A percentile compares a stretch with the other conserved stretches of the same genome.
Conservation (phyloP, 1,140 invertebrate genomes). For the Chymomyza costata region DNA sequence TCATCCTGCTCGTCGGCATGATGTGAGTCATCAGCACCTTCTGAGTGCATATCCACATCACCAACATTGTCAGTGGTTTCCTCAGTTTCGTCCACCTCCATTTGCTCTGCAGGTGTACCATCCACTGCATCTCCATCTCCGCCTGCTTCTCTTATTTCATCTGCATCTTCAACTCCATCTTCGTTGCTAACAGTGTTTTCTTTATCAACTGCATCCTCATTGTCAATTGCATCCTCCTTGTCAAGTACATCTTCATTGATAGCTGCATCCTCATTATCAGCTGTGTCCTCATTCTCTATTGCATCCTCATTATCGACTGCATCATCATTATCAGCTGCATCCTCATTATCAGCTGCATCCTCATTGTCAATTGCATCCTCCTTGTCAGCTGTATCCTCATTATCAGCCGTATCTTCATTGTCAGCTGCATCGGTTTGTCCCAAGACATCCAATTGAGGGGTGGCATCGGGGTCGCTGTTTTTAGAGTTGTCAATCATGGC, state of each 20-base stretch:
- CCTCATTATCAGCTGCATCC: slow-evolving; percentile 31
- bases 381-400: slow-evolving; percentile 39
- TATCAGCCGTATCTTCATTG: slow-evolving; percentile 44
- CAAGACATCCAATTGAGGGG: slow-evolving; percentile 42
- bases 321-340: slow-evolving; percentile 48
- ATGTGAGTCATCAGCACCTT: slow-evolving; percentile 44
- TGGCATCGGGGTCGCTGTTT: slow-evolving; percentile 17
- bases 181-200: slow-evolving; percentile 15
- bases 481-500: slow-evolving; percentile 18
- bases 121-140: slow-evolving; percentile 12
- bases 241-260: slow-evolving; percentile 20
- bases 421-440: slow-evolving; percentile 33
- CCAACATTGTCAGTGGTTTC: slow-evolving; percentile 21
- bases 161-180: slow-evolving; percentile 19
- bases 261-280: slow-evolving; percentile 43
- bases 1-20: slow-evolving; percentile 14
- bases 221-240: slow-evolving; percentile 12
- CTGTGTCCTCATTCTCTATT: slow-evolving; percentile 62
- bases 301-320: slow-evolving; percentile 73
- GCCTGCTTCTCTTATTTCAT: background rate
- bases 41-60: slow-evolving; percentile 56
- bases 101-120: background rate
- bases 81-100: slow-evolving; percentile 1
- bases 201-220: slow-evolving; percentile 10
- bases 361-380: slow-evolving; percentile 45